These are phyloP conservation scores for Drosophila lutescens DNA, from an alignment of 2,888 invertebrate genomes.

Conservation along the genomic window DNA sequence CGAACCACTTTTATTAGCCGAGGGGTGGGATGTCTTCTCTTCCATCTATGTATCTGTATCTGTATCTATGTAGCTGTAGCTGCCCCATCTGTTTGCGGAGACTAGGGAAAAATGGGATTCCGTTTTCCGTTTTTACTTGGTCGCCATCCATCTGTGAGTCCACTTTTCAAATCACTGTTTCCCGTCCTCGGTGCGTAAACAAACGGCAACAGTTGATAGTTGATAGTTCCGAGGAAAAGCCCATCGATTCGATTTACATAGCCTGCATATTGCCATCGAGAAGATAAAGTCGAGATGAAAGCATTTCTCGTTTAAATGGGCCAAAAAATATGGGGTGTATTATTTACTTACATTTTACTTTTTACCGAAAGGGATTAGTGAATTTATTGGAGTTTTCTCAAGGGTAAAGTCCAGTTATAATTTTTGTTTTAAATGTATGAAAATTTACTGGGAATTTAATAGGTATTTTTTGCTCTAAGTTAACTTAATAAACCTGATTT, in stretches of 20 bases:
- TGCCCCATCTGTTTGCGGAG: constrained; percentile 41
- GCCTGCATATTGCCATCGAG: background rate
- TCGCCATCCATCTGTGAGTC: constrained; percentile 25
- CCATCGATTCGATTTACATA: constrained; percentile 24
- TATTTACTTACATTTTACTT: background rate
- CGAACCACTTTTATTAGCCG: constrained; percentile 72
- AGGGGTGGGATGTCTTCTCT: constrained; percentile 11
- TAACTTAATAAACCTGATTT: too few relatives aligned
- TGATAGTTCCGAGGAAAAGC: constrained; percentile 19
- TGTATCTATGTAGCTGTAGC: background rate
- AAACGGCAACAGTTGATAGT: constrained; percentile 38
- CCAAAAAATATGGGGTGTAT: background rate
- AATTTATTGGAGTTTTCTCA: too few relatives aligned
- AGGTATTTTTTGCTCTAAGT: too few relatives aligned
- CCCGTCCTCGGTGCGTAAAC: constrained; percentile 34
- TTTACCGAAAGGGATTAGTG: background rate
- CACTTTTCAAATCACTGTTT: constrained; percentile 34
- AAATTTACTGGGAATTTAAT: too few relatives aligned
- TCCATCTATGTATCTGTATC: background rate
- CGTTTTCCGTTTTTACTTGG: constrained; percentile 38
- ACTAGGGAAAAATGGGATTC: constrained; percentile 52
- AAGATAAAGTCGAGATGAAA: background rate
- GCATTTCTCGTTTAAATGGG: background rate
- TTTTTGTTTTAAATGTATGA: too few relatives aligned
- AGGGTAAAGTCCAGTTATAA: too few relatives aligned